Evolutionary conservation across 2,888 invertebrate species (phyloP), one percentile per base, ranked within the genome.

Genomic region (Tinea semifulvella): DNA sequence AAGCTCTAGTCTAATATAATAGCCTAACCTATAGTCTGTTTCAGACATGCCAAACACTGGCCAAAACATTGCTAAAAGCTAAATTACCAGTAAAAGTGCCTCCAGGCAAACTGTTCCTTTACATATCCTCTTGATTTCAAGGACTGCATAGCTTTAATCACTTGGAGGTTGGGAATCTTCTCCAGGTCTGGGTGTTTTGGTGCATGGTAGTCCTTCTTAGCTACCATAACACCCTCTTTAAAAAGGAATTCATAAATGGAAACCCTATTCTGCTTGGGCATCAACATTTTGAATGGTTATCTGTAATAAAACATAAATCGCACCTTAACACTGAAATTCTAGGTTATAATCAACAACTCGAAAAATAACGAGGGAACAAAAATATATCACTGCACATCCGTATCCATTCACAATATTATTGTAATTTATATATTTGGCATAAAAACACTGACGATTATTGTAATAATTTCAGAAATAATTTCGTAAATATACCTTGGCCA

Each of bases 81-180:
- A n/a, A n/a, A n/a, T 69, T 71, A 88, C 98, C 98, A 99, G 75
- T 99, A 99, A 64, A 94, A 99, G 74, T 99, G 98, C 62, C 98
- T 89, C 99, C 99, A 99, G 3, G 98, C 98, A 76, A 99, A 99
- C 80, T 99, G 98, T 85, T 99, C 98, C 73, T 93, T 95, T n/a
- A 99, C 99, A 63, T 90, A 93, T 48, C 98, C 98, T 69, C 93
- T 88, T 2, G 98, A 98, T 79, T 97, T 97, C 55, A 99, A 82
- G 6, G 96, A 96, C 84, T 96, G 94, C 85, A 98, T 86, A 54
- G 98, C 96, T 81, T 98, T 98, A 68, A 99, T 98, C 46, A 99
- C 98, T 83, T 99, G 94, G 52, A 99, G 88, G 81, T 99, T 99
- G 53, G 97, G 95, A 60, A 99, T 96, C 60, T 84, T 87, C 68